phyloP scores from a whole-genome alignment of 2,797 vertebrate species.

The Rhynchotus rufescens region DNA sequence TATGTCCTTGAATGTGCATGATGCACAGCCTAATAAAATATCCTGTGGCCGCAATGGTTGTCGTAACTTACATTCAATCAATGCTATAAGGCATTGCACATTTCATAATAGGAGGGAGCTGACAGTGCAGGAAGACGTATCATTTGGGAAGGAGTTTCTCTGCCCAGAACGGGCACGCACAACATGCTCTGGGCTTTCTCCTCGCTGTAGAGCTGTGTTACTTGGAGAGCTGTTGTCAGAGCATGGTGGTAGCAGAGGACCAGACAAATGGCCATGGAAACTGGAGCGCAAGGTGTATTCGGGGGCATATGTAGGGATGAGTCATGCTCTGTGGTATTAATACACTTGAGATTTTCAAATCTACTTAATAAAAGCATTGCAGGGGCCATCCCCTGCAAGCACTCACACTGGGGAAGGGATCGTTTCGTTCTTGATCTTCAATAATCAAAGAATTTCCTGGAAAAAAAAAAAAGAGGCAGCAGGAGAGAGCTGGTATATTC shows the following conservation, averaged over 20 bases:
- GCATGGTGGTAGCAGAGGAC: not conserved
- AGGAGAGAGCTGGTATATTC: not conserved
- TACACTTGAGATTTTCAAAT: not conserved
- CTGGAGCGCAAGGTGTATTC: not conserved
- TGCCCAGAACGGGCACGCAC: not conserved
- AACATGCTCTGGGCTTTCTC: not conserved
- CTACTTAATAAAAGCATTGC: not conserved
- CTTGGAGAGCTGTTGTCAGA: not conserved
- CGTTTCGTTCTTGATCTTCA: not conserved
- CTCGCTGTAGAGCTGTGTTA: not conserved
- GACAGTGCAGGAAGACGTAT: not conserved
- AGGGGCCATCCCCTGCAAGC: not conserved
- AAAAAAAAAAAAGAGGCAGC: not conserved
- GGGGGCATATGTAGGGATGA: fast-evolving
- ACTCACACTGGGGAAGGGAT: not conserved
- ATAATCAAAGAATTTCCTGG: not conserved
- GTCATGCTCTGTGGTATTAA: not conserved
- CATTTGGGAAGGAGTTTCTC: not conserved
- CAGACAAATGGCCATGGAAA: not conserved
- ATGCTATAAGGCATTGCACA: not conserved
- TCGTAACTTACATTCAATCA: not conserved
- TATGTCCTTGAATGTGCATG: not conserved
- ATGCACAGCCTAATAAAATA: not conserved
- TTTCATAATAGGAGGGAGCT: not conserved
- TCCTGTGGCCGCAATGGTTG: not conserved